These are phyloP conservation scores for Guaruba guarouba DNA, from an alignment of 2,113 vertebrate genomes.

Conservation along the genomic window DNA sequence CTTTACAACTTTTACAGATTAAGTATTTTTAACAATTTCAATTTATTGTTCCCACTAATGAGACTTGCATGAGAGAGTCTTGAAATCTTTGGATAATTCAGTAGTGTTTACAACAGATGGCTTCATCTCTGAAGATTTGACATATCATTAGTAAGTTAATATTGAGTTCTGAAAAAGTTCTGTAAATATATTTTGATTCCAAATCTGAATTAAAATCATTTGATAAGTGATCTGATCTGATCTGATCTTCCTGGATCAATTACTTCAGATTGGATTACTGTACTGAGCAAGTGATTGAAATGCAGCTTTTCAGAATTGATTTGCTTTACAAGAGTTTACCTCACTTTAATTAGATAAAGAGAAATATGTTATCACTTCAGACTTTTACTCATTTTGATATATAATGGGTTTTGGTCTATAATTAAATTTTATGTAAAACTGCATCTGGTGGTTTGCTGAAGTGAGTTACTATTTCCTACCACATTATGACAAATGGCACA, in stretches of 20 bases:
- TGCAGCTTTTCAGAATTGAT: background rate
- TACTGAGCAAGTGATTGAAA: background rate
- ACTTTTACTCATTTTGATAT: constrained; percentile 16
- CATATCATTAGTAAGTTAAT: constrained; percentile 8
- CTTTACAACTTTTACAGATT: background rate
- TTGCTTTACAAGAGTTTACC: constrained; percentile 9
- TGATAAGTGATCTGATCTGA: constrained; percentile 16
- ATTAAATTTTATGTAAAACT: constrained; percentile 13
- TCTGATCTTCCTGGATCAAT: constrained; percentile 21
- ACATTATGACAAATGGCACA: background rate
- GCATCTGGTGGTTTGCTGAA: constrained; percentile 18
- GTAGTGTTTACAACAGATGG: constrained; percentile 9
- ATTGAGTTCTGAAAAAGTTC: constrained; percentile 23
- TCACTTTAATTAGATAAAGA: constrained; percentile 32
- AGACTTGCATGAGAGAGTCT: background rate
- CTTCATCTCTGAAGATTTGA: constrained; percentile 15
- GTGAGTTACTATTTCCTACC: background rate
- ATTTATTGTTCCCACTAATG: background rate
- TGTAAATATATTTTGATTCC: constrained; percentile 17
- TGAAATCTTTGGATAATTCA: background rate
- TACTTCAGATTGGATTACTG: background rate
- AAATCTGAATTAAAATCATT: constrained; percentile 27
- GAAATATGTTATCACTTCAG: background rate
- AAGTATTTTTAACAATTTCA: background rate
- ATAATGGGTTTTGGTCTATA: background rate